Conservation (phyloP, 2,113 vertebrate species). For the Hypanus sabinus region DNA sequence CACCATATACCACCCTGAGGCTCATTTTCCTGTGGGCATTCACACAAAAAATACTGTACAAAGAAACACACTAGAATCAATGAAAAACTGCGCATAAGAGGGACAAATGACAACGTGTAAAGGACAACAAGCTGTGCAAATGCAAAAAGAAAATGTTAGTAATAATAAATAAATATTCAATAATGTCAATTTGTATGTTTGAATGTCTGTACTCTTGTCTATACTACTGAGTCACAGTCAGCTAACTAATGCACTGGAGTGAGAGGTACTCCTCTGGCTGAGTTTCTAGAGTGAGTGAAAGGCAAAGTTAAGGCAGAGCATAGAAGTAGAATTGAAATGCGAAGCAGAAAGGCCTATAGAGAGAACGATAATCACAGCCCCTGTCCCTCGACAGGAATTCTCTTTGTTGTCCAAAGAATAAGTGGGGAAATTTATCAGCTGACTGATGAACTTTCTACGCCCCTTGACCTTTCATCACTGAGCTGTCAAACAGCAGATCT, state of each 20-base stretch:
- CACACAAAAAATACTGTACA: too few species aligned
- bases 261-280: not conserved
- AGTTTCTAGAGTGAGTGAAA: not conserved
- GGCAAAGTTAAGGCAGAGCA: not conserved
- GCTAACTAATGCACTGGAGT: not conserved
- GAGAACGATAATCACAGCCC: constrained; percentile 45
- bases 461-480: constrained; percentile 46
- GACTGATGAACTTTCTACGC: constrained; percentile 43
- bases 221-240: not conserved
- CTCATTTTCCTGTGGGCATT: too few species aligned
- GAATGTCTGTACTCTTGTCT: not conserved
- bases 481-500: constrained; percentile 47
- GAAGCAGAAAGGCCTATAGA: constrained; percentile 34
- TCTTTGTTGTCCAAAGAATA: constrained; percentile 46
- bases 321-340: not conserved
- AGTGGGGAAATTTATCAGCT: constrained; percentile 48
- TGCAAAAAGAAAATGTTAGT: too few species aligned
- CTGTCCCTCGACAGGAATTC: constrained; percentile 42
- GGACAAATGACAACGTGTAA: too few species aligned
- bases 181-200: not conserved
- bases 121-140: too few species aligned
- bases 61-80: too few species aligned
- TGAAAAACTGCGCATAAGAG: too few species aligned
- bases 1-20: too few species aligned
- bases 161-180: too few species aligned